Conservation (phyloP, 1,140 invertebrate species). For the Zaprionus taronus region DNA sequence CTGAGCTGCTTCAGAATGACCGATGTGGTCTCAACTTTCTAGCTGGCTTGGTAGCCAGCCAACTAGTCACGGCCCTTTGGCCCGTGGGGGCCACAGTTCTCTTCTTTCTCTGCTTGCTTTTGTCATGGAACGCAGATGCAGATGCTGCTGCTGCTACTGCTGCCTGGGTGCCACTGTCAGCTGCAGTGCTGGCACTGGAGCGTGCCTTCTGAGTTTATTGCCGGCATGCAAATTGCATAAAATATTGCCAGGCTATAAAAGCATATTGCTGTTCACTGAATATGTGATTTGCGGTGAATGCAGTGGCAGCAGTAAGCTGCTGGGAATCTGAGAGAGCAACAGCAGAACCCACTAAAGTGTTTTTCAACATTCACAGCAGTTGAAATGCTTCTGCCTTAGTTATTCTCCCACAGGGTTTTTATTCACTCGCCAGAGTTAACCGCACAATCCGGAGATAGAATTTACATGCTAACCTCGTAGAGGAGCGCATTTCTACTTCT, state of each 20-base stretch:
- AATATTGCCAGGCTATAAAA: slow-evolving; percentile 74
- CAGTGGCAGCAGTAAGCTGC: not conserved
- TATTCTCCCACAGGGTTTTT: not conserved
- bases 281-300: slow-evolving; percentile 62
- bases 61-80: slow-evolving; percentile 15
- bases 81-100: slow-evolving; percentile 28
- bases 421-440: not conserved
- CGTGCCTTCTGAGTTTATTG: slow-evolving; percentile 49
- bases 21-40: slow-evolving; percentile 68
- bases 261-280: slow-evolving; percentile 80
- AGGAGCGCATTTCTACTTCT: not conserved
- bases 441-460: not conserved
- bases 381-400: slow-evolving; percentile 1
- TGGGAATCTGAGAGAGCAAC: not conserved
- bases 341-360: slow-evolving; percentile 35
- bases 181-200: slow-evolving; percentile 33
- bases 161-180: slow-evolving; percentile 35
- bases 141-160: slow-evolving; percentile 2
- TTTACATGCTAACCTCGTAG: not conserved
- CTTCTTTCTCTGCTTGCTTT: not conserved
- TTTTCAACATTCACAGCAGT: slow-evolving; percentile 6
- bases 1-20: slow-evolving; percentile 47
- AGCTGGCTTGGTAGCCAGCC: slow-evolving; percentile 18
- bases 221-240: slow-evolving; percentile 77
- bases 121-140: slow-evolving; percentile 19